Base-by-base conservation (phyloP, 2,113 vertebrate genomes). In the Ornithorhynchus anatinus region DNA sequence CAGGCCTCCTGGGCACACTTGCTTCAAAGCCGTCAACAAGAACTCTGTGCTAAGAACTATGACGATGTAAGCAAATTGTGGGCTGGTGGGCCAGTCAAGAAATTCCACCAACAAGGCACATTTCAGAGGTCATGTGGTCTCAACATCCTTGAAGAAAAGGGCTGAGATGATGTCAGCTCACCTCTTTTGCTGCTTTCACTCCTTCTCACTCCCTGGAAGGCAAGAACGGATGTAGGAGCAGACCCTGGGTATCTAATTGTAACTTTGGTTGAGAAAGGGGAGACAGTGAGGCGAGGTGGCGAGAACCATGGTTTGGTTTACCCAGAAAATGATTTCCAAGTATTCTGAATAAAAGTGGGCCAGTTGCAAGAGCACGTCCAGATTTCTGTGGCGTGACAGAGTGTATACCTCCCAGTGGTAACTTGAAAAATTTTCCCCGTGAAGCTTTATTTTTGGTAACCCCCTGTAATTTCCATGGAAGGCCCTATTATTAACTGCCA, bases 401-500 rank as follows among this genome's bases (percentile, higher is more conserved):
- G 54, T 11, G 4, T 69, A 61, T 68, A 72, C 79, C 73, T 77
- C 84, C 74, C 70, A 39, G 79, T 63, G 80, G 85, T 63, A 77
- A 69, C 80, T 79, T 62, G 77, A 80, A 77, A 4, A 81, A 79
- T 72, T 71, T 85, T 77, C 69, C 52, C 58, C 75, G 45, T 44
- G 69, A 75, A 84, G 79, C 61, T 80, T 77, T 79, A 77, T 75
- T 75, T 84, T 81, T 72, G 66, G 63, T 75, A 84, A 67, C 66
- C 82, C 77, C 31, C 80, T 69, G 66, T 85, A 81, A 85, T 77
- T 85, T 62, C 35, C 75, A 61, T 84, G 75, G 29, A 38, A 66
- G 66, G 80, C 73, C 75, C 82, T 85, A 51, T 79, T 79, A 85
- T 85, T 87, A 87, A 77, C 69, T 48, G 80, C 72, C 67, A 69